phyloP scores from a whole-genome alignment of 2,797 vertebrate genomes.

The Propithecus deckenii region DNA sequence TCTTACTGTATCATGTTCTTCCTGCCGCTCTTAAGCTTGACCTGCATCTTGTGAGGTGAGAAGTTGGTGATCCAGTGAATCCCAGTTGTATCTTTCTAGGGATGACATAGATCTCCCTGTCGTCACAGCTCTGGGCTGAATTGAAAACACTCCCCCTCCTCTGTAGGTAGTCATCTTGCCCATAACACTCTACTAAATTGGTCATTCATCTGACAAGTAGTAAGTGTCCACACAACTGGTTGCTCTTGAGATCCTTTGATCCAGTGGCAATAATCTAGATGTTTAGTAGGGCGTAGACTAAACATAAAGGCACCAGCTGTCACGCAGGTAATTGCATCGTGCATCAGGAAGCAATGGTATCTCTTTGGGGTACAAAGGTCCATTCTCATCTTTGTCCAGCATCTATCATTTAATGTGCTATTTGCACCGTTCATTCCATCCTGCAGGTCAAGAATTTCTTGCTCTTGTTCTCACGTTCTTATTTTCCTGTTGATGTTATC shows the following conservation, averaged over 20 bases:
- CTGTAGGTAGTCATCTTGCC: neutral
- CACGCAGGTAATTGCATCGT: neutral
- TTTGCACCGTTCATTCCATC: neutral
- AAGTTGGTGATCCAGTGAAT: neutral
- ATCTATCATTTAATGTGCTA: neutral
- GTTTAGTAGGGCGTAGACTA: neutral
- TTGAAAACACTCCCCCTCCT: neutral
- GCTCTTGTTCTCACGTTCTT: neutral
- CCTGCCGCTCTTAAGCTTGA: neutral
- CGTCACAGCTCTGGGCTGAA: neutral
- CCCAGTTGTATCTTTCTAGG: neutral
- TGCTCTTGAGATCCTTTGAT: slow-evolving; percentile 40
- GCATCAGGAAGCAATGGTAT: neutral
- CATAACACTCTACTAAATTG: slow-evolving; percentile 20
- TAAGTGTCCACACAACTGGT: slow-evolving; percentile 19
- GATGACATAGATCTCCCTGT: neutral
- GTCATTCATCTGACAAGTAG: slow-evolving; percentile 47
- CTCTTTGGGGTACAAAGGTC: neutral
- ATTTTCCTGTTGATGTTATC: neutral
- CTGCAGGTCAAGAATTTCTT: neutral
- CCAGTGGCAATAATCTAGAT: neutral
- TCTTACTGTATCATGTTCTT: neutral
- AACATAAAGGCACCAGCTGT: neutral
- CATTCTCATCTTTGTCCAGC: neutral
- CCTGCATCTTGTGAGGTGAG: neutral